phyloP scores from a whole-genome alignment of 2,888 invertebrate genomes.

The Nephrotoma flavescens region DNA sequence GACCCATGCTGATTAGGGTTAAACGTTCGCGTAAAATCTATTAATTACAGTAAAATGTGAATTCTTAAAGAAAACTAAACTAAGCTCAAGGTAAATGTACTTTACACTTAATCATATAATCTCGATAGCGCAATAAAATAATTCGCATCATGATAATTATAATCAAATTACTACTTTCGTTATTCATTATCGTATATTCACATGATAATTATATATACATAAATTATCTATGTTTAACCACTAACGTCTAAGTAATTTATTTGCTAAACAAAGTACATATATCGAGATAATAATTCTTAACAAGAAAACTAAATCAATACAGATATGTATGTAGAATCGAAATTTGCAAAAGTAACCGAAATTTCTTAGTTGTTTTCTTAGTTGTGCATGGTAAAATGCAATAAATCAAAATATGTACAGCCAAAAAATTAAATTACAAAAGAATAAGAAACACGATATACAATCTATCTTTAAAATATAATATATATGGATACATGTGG shows the following conservation, averaged over 20 bases:
- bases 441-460: background rate
- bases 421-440: background rate
- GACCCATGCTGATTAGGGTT: too few species aligned
- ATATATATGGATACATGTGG: background rate
- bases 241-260: background rate
- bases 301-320: background rate
- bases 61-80: background rate
- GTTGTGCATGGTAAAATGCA: background rate
- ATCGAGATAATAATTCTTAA: background rate
- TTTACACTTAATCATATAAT: background rate
- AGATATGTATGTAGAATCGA: background rate
- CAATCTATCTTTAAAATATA: background rate
- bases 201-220: background rate
- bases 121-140: background rate
- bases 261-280: background rate
- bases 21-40: too few species aligned
- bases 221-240: background rate
- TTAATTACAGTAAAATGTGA: too few species aligned
- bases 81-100: background rate
- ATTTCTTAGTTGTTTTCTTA: background rate
- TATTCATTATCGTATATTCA: background rate
- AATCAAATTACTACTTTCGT: background rate
- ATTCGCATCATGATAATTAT: background rate
- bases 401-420: background rate
- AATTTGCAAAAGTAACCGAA: background rate